A percentile compares a stretch with the other conserved stretches of the same genome.
phyloP scores from a whole-genome alignment of 2,888 invertebrate species.

The Eucera pruinosa region DNA sequence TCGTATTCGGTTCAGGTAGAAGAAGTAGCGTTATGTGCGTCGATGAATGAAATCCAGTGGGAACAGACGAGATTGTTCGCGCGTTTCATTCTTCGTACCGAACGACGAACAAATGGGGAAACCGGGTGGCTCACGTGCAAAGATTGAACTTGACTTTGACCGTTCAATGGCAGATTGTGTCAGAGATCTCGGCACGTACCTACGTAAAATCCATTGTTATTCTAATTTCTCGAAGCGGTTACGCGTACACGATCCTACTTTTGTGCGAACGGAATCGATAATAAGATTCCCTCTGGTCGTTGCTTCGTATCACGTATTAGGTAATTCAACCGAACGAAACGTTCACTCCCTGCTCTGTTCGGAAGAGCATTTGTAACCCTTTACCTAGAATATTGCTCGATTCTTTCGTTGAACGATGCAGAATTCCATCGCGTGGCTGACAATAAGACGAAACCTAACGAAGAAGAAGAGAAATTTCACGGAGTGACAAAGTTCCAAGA shows the following conservation, averaged over 20 bases:
- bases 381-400: no score
- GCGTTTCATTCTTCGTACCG: background rate
- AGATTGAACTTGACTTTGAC: constrained; percentile 67
- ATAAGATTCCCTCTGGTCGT: constrained; percentile 5
- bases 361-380: no score
- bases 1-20: background rate
- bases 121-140: constrained; percentile 29
- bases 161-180: background rate
- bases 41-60: background rate
- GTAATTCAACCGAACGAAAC: background rate
- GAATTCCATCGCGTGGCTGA: no score
- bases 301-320: background rate
- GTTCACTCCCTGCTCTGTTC: no score
- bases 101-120: constrained; percentile 5
- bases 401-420: no score
- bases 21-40: no score
- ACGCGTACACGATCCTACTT: background rate
- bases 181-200: constrained; percentile 8
- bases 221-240: constrained; percentile 49
- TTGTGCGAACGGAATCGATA: constrained; percentile 47
- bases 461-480: background rate
- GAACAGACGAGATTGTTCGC: background rate
- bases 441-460: no score
- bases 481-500: background rate
- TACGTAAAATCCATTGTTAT: constrained; percentile 46